Evolutionary conservation across 1,140 invertebrate species (phyloP), one percentile per base, ranked within the genome.

Genomic region (Philopotamus ludificatus): DNA sequence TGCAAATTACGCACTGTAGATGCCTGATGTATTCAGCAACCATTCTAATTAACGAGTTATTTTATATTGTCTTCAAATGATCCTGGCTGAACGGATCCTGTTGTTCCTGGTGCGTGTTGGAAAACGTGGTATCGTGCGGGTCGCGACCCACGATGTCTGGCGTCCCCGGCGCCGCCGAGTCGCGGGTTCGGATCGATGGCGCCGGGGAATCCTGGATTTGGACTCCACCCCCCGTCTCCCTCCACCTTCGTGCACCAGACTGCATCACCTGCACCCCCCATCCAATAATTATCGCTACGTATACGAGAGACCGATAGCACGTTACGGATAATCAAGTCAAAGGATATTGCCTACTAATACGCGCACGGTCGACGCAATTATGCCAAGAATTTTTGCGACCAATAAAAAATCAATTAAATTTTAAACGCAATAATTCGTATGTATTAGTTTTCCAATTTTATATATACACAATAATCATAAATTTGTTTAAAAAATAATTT

Each of bases 141-240:
- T 9, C 28, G 21, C 25, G 21, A 21, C 4, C 55, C 55, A n/a
- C 55, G 28, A 20, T 58, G 55, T 58, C 55, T 58, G 55, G 34
- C 25, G 39, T n/a, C 18, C 10, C 16, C 28, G 55, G 55, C 55
- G 55, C 55, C 55, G 55, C 1, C 51, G 23, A 21, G 51, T 23
- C 51, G 51, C 51, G 10, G 18, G 16, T 15, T 34, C n/a, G 23
- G 55, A 58, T 58, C 55, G 39, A 58, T 58, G 55, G 55, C 25
- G 23, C 16, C 21, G 23, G 55, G 55, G 23, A 55, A 55, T 18
- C 53, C 49, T n/a, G 22, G 22, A 39, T 15, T 18, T 25, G 53
- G 34, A 55, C 26, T 55, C 53, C 53, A 23, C 53, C 53, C n/a
- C n/a, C n/a, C n/a, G n/a, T n/a, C n/a, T 15, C 25, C 21, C 18